Conservation (phyloP, 2,113 vertebrate species). For the Tragulus kanchil region DNA sequence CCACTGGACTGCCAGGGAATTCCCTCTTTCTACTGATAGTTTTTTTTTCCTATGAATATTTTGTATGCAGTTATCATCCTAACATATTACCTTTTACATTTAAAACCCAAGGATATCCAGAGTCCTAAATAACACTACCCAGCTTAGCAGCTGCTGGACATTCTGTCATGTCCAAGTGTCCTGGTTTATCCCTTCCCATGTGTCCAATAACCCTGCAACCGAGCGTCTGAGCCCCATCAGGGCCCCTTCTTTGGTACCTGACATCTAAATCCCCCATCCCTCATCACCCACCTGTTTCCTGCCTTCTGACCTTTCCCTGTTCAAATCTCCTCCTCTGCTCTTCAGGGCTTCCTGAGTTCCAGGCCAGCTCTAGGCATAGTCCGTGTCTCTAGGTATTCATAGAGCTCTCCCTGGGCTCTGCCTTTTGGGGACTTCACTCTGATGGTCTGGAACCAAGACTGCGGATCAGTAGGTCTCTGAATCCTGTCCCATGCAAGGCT, state of each 20-base stretch:
- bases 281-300: background rate
- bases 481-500: no score
- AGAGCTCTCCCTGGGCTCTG: background rate
- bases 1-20: background rate
- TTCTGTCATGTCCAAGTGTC: background rate
- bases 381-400: background rate
- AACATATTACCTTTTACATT: background rate
- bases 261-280: background rate
- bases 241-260: background rate
- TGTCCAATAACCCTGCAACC: no score
- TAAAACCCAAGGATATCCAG: background rate
- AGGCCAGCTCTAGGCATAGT: background rate
- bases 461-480: background rate
- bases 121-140: background rate
- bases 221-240: background rate
- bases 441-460: background rate
- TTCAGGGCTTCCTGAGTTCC: constrained; percentile 6
- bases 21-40: background rate
- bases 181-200: background rate
- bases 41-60: background rate
- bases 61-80: background rate
- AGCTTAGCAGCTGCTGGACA: background rate
- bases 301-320: background rate
- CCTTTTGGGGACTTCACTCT: background rate
- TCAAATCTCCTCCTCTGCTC: background rate